Evolutionary conservation across 1,140 invertebrate species (phyloP).

Genomic region (Augochlora pura): DNA sequence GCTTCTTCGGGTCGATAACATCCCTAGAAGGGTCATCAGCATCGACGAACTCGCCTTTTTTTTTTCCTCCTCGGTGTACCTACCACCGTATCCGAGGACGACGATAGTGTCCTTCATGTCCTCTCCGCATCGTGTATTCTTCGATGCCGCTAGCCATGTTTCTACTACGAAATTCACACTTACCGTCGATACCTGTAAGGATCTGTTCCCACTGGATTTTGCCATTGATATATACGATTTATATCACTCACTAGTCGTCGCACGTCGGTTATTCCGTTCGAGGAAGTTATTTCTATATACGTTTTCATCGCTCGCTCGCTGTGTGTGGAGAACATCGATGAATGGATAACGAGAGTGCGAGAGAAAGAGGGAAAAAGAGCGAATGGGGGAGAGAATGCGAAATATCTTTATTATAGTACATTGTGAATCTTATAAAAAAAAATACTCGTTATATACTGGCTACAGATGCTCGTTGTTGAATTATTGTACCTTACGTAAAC

Average conservation of each 20-base stretch:
- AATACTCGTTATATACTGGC: slow-evolving; percentile 47
- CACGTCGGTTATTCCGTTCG: slow-evolving; percentile 37
- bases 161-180: too few relatives aligned
- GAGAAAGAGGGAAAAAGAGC: not conserved
- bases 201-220: too few relatives aligned
- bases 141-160: too few relatives aligned
- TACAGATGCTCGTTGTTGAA: slow-evolving; percentile 49
- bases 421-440: slow-evolving; percentile 36
- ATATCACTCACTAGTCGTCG: slow-evolving; percentile 50
- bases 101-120: too few relatives aligned
- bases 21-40: too few relatives aligned
- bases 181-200: too few relatives aligned
- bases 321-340: slow-evolving; percentile 34
- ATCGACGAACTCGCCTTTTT: too few relatives aligned
- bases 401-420: slow-evolving; percentile 41
- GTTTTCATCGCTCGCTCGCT: slow-evolving; percentile 44
- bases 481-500: slow-evolving; percentile 37
- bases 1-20: too few relatives aligned
- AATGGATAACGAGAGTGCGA: not conserved
- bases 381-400: not conserved
- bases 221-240: slow-evolving; percentile 23
- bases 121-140: too few relatives aligned
- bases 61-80: too few relatives aligned
- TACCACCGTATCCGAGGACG: too few relatives aligned
- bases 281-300: slow-evolving; percentile 46